Conservation (phyloP, 2,113 vertebrate genomes). For the Canis aureus region DNA sequence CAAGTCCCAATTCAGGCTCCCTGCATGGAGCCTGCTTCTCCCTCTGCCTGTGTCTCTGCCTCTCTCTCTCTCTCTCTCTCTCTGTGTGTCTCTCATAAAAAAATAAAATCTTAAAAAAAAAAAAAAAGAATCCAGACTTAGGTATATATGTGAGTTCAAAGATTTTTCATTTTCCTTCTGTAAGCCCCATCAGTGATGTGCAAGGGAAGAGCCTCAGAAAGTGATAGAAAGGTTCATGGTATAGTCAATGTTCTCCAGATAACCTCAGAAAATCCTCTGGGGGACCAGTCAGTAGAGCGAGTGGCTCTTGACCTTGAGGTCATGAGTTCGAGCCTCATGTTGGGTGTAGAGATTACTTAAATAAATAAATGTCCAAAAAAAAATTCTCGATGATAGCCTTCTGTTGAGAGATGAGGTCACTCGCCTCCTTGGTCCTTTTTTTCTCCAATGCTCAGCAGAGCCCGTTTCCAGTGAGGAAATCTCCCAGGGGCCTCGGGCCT, state of each 20-base stretch:
- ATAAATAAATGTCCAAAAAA: neutral
- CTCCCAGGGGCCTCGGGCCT: neutral
- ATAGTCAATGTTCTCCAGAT: neutral
- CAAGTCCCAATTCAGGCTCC: too few relatives aligned
- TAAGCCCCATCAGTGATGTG: neutral
- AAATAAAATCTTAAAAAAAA: too few relatives aligned
- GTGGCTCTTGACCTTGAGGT: neutral
- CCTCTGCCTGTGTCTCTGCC: too few relatives aligned
- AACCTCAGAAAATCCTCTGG: neutral
- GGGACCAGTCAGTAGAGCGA: neutral
- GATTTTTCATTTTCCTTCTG: neutral
- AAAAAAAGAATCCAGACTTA: neutral
- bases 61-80: too few relatives aligned
- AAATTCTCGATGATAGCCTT: neutral
- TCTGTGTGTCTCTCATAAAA: too few relatives aligned
- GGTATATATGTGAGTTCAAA: neutral
- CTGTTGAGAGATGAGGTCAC: neutral
- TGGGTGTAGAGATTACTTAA: neutral
- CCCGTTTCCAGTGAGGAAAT: neutral
- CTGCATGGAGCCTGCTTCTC: too few relatives aligned
- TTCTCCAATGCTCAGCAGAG: neutral
- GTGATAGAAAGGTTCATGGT: neutral
- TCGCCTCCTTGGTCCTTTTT: neutral
- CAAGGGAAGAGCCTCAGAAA: neutral
- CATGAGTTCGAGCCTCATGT: neutral